Percentiles rank a stretch among this genome's conserved stretches.
Evolutionary conservation across 1,140 invertebrate species (phyloP).

Genomic region (Heliothis subflexa): DNA sequence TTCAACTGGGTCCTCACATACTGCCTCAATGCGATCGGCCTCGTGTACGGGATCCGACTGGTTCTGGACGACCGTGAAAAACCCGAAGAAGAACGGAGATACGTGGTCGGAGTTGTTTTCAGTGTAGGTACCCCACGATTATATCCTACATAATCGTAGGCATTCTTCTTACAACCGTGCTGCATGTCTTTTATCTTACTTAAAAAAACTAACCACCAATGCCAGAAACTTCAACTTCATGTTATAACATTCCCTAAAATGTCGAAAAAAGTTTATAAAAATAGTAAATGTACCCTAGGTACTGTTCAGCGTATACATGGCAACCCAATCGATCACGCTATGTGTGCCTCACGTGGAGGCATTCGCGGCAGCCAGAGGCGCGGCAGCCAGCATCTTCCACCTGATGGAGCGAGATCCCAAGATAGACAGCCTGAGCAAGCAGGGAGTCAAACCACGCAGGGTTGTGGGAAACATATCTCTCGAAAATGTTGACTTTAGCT

Average conservation of each 20-base stretch:
- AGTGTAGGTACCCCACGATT: constrained; percentile 85
- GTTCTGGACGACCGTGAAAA: constrained; percentile 87
- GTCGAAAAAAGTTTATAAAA: background rate
- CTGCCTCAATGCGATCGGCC: constrained; percentile 91
- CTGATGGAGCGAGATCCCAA: constrained; percentile 68
- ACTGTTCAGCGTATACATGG: constrained; percentile 88
- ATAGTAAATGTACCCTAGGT: background rate
- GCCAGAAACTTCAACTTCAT: too few relatives aligned
- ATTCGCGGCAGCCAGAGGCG: constrained; percentile 81
- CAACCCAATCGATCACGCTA: constrained; percentile 93
- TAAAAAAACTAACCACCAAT: too few relatives aligned
- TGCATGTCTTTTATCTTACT: too few relatives aligned
- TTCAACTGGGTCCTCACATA: constrained; percentile 92
- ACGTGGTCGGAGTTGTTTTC: constrained; percentile 89
- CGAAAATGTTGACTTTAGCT: constrained; percentile 91
- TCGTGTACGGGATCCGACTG: constrained; percentile 93
- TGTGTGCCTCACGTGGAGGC: constrained; percentile 91
- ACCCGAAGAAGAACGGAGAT: constrained; percentile 84
- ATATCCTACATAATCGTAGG: background rate
- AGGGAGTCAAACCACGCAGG: constrained; percentile 88
- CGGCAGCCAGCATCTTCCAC: constrained; percentile 69
- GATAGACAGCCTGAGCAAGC: constrained; percentile 79
- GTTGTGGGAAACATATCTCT: constrained; percentile 91
- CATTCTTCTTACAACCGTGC: too few relatives aligned
- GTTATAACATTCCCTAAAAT: too few relatives aligned